Base-by-base conservation (phyloP, 2,113 vertebrate species). In the Anarhynchus alexandrinus region DNA sequence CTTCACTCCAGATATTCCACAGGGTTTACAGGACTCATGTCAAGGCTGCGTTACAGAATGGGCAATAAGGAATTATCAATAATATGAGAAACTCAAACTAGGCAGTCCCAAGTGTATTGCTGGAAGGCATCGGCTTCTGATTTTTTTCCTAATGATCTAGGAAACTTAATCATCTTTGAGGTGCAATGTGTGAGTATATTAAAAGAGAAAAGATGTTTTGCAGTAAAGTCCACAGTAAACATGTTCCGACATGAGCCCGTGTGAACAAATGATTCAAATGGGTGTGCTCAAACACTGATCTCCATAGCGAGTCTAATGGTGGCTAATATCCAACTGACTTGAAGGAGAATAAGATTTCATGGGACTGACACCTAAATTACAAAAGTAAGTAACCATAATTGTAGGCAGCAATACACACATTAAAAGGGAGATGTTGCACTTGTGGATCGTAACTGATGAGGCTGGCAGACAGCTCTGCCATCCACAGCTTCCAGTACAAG, bases 1-100 rank as follows among this genome's bases (percentile, higher is more conserved):
- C 42, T 91, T 94, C 43, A 30, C 45, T 81, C 11, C 27, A 87
- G n/a, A 66, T 91, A 93, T 84, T 86, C 65, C 77, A 84, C 77
- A 84, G 87, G 34, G 51, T 49, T 93, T 91, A 81, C 16, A 81
- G 80, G 40, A 42, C 61, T 66, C 15, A 2, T 58, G 78, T 89
- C 51, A 89, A 91, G 87, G 25, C 84, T 82, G 73, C 30, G 51
- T 77, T 77, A 81, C 43, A 91, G 49, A 76, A 82, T 9, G 30
- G 72, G 72, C 49, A 83, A 89, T 6, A 58, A 58, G 40, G 57
- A 96, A 54, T 0, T 0, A 27, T 29, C 1, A 0, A 70, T 65
- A 20, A 55, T 45, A 34, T 5, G n/a, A 70, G 61, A 93, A 90
- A 58, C 26, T 82, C 42, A 2, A 49, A 69, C 32, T 43, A 43